Evolutionary conservation across 2,797 vertebrate species (phyloP).

Genomic region (Gobio occitaniae): DNA sequence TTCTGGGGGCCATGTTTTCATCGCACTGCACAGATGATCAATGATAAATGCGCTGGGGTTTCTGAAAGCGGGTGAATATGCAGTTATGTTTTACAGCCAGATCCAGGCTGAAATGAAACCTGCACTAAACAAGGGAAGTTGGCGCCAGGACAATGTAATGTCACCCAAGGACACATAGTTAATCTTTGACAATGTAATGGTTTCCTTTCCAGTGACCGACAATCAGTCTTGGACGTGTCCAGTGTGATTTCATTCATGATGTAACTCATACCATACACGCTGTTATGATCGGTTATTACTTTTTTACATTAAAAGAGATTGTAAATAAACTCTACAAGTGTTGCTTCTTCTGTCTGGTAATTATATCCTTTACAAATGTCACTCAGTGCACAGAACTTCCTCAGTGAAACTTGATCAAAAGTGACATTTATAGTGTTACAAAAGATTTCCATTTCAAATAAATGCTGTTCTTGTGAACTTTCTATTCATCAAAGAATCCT

Average conservation of each 20-base stretch:
- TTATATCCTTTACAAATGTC: background rate
- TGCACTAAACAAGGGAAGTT: conserved; percentile 21
- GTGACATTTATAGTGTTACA: background rate
- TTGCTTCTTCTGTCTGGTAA: conserved; percentile 36
- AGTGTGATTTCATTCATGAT: conserved; percentile 9
- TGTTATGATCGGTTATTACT: conserved; percentile 72
- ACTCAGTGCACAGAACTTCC: too few species aligned
- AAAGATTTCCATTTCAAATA: background rate
- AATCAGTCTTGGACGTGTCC: conserved; percentile 48
- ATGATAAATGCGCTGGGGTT: conserved; percentile 55
- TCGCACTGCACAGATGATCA: conserved; percentile 69
- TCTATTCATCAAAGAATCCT: too few species aligned
- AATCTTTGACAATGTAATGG: conserved; percentile 17
- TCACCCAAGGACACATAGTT: conserved; percentile 9
- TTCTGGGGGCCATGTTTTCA: conserved; percentile 71
- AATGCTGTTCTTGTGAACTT: background rate
- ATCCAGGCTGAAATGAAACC: conserved; percentile 60
- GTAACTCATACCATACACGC: conserved; percentile 60
- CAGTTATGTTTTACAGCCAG: conserved; percentile 61
- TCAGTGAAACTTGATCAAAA: background rate
- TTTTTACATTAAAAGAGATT: conserved; percentile 76
- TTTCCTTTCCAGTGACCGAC: conserved; percentile 45
- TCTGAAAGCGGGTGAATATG: background rate
- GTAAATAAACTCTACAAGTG: conserved; percentile 77
- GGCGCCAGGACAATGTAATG: background rate